Evolutionary conservation across 2,797 vertebrate species (phyloP).

Genomic region (Selene dorsalis): DNA sequence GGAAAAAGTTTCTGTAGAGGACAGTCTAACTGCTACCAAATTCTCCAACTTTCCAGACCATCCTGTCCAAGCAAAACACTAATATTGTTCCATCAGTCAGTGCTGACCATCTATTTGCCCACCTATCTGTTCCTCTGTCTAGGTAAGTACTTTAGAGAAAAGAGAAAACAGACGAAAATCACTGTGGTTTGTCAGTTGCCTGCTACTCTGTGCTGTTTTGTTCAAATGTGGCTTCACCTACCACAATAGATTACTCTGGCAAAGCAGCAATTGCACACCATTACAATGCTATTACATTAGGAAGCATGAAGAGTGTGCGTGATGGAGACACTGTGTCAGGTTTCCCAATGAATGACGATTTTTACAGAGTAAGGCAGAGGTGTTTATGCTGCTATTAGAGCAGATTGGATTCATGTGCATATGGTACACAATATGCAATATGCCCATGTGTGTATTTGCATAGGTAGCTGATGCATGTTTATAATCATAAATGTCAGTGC

Average conservation of each 20-base stretch:
- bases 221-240: slow-evolving; percentile 34
- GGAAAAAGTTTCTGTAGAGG: slow-evolving; percentile 10
- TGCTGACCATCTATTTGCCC: not conserved
- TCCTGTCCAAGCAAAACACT: not conserved
- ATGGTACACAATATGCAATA: too few species aligned
- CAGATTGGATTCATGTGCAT: slow-evolving; percentile 24
- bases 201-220: slow-evolving; percentile 29
- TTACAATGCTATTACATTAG: slow-evolving; percentile 59
- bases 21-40: not conserved
- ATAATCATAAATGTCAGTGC: slow-evolving; percentile 1
- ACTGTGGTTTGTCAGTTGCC: slow-evolving; percentile 1
- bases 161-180: slow-evolving; percentile 9
- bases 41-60: slow-evolving; percentile 1
- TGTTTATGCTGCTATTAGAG: slow-evolving; percentile 38
- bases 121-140: slow-evolving; percentile 4
- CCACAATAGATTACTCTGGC: slow-evolving; percentile 34
- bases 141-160: slow-evolving; percentile 4
- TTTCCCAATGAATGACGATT: slow-evolving; percentile 53
- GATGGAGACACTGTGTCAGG: slow-evolving; percentile 25
- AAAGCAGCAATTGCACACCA: slow-evolving; percentile 57
- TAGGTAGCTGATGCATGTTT: slow-evolving; percentile 3
- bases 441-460: not conserved
- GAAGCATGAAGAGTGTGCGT: slow-evolving; percentile 18
- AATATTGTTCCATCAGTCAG: slow-evolving; percentile 14
- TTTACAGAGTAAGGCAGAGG: slow-evolving; percentile 35